Evolutionary conservation across 2,888 invertebrate species (phyloP).

Genomic region (Aphodius sticticus): DNA sequence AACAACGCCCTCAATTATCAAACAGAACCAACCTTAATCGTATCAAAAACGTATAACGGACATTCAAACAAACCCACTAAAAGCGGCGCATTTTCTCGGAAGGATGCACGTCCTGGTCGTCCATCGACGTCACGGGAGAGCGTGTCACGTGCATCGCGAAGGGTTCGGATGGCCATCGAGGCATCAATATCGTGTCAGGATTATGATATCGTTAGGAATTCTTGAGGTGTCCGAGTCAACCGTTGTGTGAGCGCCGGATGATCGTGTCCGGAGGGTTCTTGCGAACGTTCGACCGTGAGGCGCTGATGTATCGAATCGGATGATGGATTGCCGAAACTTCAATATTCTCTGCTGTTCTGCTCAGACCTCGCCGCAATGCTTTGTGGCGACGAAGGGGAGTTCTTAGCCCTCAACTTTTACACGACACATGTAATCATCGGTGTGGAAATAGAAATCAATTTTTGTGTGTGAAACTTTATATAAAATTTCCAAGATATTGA

Average conservation of each 20-base stretch:
- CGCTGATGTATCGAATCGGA: slow-evolving; percentile 44
- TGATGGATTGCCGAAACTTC: slow-evolving; percentile 44
- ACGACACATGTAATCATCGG: neutral
- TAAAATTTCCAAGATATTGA: too few species aligned
- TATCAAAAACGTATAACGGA: too few species aligned
- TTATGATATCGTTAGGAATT: slow-evolving; percentile 40
- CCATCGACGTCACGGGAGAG: slow-evolving; percentile 4
- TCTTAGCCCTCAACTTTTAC: neutral
- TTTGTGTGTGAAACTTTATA: too few species aligned
- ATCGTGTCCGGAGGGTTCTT: slow-evolving; percentile 33
- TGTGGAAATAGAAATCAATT: neutral
- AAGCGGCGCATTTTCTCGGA: neutral
- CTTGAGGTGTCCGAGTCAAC: slow-evolving; percentile 36
- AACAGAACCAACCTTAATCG: too few species aligned
- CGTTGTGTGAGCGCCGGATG: slow-evolving; percentile 33
- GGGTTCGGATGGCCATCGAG: slow-evolving; percentile 16
- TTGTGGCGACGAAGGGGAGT: neutral
- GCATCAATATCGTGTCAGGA: slow-evolving; percentile 33
- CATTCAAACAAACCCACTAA: too few species aligned
- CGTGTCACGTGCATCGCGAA: neutral
- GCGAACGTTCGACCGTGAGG: slow-evolving; percentile 30
- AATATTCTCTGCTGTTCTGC: neutral
- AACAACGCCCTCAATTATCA: too few species aligned
- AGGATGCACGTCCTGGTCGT: slow-evolving; percentile 4
- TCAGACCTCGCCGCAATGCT: neutral